Evolutionary conservation across 2,797 vertebrate genomes (phyloP).

Genomic region (Liasis olivaceus): DNA sequence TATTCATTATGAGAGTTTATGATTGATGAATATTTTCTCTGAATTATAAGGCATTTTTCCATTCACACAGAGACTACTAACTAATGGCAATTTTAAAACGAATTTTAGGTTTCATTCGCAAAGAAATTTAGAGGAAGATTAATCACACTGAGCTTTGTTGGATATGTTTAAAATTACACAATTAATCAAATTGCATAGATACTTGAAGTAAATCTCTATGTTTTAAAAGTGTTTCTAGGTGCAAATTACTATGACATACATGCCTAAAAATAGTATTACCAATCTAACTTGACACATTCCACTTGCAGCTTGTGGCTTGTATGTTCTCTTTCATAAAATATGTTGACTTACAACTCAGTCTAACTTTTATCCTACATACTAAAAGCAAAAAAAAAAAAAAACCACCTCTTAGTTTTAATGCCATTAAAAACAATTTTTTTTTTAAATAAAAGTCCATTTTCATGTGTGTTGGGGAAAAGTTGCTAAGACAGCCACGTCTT

Average conservation of each 20-base stretch:
- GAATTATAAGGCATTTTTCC: not conserved
- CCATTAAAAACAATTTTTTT: too few species aligned
- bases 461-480: too few species aligned
- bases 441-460: not conserved
- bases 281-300: not conserved
- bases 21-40: not conserved
- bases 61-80: not conserved
- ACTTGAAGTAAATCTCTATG: not conserved
- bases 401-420: not conserved
- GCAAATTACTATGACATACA: not conserved
- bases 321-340: not conserved
- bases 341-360: not conserved
- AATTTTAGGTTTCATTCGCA: not conserved
- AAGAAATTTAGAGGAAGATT: not conserved
- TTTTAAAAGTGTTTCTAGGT: not conserved
- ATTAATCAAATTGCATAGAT: not conserved
- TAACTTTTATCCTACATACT: not conserved
- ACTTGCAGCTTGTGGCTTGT: not conserved
- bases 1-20: not conserved
- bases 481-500: not conserved
- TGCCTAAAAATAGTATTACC: conserved; percentile 6
- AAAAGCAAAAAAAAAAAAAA: not conserved
- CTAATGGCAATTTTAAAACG: not conserved
- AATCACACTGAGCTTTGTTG: not conserved
- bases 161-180: too few species aligned